Evolutionary conservation across 1,140 invertebrate genomes (phyloP).

Genomic region (Delia radicum): DNA sequence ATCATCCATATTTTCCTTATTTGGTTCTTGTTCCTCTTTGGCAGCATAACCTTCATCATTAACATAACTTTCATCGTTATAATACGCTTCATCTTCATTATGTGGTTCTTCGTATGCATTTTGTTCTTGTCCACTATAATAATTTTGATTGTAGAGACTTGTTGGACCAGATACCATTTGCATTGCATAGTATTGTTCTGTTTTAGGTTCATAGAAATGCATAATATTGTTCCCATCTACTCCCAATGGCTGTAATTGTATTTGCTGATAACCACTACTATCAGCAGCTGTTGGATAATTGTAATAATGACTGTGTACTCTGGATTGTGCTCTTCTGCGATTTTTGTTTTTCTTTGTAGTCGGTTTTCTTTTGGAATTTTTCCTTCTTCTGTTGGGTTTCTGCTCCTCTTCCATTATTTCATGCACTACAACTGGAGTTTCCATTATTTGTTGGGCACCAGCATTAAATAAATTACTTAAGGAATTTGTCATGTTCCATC

Average conservation of each 20-base stretch:
- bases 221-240: constrained; percentile 12
- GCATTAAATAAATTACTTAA: constrained; percentile 45
- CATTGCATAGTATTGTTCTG: constrained; percentile 39
- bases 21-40: background rate
- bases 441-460: constrained; percentile 43
- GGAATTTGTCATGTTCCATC: constrained; percentile 48
- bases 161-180: constrained; percentile 26
- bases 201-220: constrained; percentile 38
- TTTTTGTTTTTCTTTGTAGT: constrained; percentile 36
- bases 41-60: too few relatives aligned
- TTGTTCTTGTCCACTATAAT: too few relatives aligned
- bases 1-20: too few relatives aligned
- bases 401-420: background rate
- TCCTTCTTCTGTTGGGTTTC: background rate
- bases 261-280: background rate
- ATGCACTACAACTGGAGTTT: constrained; percentile 32
- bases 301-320: background rate
- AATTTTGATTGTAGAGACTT: background rate
- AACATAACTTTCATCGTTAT: background rate
- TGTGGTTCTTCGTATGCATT: too few relatives aligned
- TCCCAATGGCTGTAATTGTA: background rate
- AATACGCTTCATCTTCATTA: background rate
- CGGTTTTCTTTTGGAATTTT: background rate
- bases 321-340: constrained; percentile 17
- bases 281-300: background rate